Conservation (phyloP, 2,888 invertebrate species). For the Perithous albicinctus region DNA sequence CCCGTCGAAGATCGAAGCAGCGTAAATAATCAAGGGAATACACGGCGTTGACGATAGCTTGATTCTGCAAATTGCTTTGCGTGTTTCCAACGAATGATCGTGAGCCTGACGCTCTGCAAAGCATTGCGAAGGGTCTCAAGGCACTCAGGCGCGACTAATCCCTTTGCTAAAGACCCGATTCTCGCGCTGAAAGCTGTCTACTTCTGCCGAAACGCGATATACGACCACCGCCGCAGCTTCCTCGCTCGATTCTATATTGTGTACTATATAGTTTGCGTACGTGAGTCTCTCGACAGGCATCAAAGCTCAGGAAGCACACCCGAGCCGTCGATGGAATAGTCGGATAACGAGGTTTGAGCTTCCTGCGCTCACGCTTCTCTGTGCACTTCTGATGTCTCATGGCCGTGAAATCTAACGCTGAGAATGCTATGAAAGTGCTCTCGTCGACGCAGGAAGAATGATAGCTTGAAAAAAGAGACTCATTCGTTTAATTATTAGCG, state of each 20-base stretch:
- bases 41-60: neutral
- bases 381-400: slow-evolving; percentile 1
- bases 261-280: neutral
- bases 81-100: slow-evolving; percentile 29
- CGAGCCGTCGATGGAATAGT: slow-evolving; percentile 7
- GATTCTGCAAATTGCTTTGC: slow-evolving; percentile 11
- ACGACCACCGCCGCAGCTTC: neutral
- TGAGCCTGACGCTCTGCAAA: neutral
- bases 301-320: slow-evolving; percentile 16
- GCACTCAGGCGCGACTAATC: slow-evolving; percentile 5
- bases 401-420: neutral
- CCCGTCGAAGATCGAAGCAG: neutral
- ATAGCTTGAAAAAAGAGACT: neutral
- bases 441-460: neutral
- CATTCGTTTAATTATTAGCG: no score
- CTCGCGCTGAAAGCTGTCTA: slow-evolving; percentile 12
- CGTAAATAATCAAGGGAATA: neutral
- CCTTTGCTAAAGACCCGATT: slow-evolving; percentile 27
- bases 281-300: slow-evolving; percentile 9
- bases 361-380: neutral
- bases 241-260: neutral
- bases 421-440: neutral
- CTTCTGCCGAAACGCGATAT: neutral
- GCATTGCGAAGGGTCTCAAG: neutral
- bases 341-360: slow-evolving; percentile 30